Base-by-base conservation (phyloP, 2,113 vertebrate species). In the Bujurquina vittata region DNA sequence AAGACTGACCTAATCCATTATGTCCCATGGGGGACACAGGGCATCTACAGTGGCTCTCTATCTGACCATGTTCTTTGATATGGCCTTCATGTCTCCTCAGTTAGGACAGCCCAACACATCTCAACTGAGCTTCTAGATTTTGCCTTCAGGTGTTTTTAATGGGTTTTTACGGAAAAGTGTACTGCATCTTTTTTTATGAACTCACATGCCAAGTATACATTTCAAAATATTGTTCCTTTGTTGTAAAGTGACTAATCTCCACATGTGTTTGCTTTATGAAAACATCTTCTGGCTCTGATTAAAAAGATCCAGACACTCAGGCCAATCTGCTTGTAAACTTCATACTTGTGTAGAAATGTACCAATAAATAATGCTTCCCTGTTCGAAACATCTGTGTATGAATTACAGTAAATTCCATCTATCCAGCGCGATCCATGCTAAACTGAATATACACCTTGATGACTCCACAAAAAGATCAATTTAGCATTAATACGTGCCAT, bases 401-500 rank as follows among this genome's bases (percentile, higher is more conserved):
- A 15, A 72, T 52, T 20, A 52, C 43, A 31, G 26, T 31, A 69
- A 31, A 46, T 46, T 56, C 3, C 67, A 9, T 77, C 22, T 58
- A 43, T 63, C 72, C 31, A 29, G 26, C 3, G 43, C 20, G 43
- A 52, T 29, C 43, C 2, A 0, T 12, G 29, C 43, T 72, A 18
- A 31, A 52, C 22, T 23, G 4, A 65, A 43, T 10, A 23, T 10
- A 46, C 29, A 9, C 14, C 37, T 88, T 60, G 26, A 10, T 18
- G 17, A 22, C 80, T 88, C 58, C 35, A 14, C 29, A 12, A 79
- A 85, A 80, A 84, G 81, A 83, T n/a, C 17, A 40, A 33, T 31
- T 31, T 46, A 49, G 65, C 75, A 85, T 59, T 17, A 74, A 60
- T 67, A 69, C 75, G 26, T 18, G 87, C 46, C 73, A 84, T 91